Evolutionary conservation across 2,797 vertebrate genomes (phyloP).

Genomic region (Salarias fasciatus): DNA sequence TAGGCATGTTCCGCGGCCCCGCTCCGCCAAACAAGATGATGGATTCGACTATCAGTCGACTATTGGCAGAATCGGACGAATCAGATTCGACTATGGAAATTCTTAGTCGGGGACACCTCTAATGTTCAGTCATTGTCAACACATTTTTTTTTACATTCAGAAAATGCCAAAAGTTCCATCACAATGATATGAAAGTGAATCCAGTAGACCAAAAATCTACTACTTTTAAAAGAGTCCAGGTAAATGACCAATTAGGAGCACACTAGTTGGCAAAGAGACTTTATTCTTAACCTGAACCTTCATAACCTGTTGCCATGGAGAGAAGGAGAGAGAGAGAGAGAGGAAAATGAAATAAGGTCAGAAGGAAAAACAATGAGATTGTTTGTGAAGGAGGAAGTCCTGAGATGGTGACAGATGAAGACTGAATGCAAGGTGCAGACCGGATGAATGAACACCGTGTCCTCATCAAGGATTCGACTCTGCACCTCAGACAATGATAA

Average conservation of each 20-base stretch:
- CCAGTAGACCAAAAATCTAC: too few species aligned
- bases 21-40: too few species aligned
- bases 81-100: too few species aligned
- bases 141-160: too few species aligned
- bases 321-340: slow-evolving; percentile 3
- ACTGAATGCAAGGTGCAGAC: slow-evolving; percentile 24
- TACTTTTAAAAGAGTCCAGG: too few species aligned
- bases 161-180: too few species aligned
- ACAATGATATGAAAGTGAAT: too few species aligned
- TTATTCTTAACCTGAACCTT: slow-evolving; percentile 22
- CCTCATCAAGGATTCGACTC: slow-evolving; percentile 57
- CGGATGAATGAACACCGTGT: slow-evolving; percentile 33
- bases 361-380: slow-evolving; percentile 12
- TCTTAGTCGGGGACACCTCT: too few species aligned
- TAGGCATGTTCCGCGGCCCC: too few species aligned
- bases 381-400: slow-evolving; percentile 11
- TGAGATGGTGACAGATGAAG: slow-evolving; percentile 22
- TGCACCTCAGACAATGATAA: slow-evolving; percentile 41
- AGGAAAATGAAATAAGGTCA: slow-evolving; percentile 17
- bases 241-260: slow-evolving; percentile 16
- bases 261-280: neutral
- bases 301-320: slow-evolving; percentile 61
- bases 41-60: too few species aligned
- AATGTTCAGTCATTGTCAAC: too few species aligned
- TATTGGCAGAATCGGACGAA: too few species aligned